Base-by-base conservation (phyloP, 2,113 vertebrate species). In the Orycteropus afer region DNA sequence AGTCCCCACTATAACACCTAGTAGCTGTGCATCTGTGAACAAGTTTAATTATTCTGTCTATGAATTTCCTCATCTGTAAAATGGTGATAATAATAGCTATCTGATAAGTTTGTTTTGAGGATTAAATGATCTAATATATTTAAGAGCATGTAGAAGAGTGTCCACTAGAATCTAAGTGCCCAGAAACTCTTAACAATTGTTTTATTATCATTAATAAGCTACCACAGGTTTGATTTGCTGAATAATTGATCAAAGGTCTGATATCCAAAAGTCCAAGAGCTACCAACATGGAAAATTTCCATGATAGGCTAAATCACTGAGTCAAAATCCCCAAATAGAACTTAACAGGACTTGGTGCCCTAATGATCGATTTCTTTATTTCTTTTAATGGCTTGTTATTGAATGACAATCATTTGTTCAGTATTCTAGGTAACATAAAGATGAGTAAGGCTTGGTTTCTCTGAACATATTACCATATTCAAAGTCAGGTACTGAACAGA, bases 321-420 rank as follows among this genome's bases (percentile, higher is more conserved):
- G 22, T 74, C 22, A 92, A 65, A 95, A 42, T 25, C 29, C 53
- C n/a, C n/a, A 95, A 76, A 92, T 15, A 53, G 11, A 95, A 92
- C 80, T 69, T 27, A 92, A 42, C 37, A 77, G 20, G 49, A 15
- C 14, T 86, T 63, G 40, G 4, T 47, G 84, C 7, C 37, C 13
- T 90, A 25, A 93, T 51, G 87, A 34, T 81, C 40, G 34, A 37
- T 84, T 40, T 25, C 55, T 88, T 84, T 34, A 9, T 94, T 86
- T 65, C 13, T 86, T 89, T 45, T 42, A 83, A 18, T 83, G 37
- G n/a, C 15, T 92, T 94, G 3, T 74, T 86, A 91, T 53, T 63
- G 29, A 51, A 42, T 63, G 34, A 14, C 11, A 79, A 61, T 12
- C 25, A 27, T 57, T 76, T 61, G 51, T 14, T 84, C 29, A 81